These are phyloP conservation scores for Electrona antarctica DNA, from an alignment of 2,113 vertebrate species.

Conservation along the genomic window DNA sequence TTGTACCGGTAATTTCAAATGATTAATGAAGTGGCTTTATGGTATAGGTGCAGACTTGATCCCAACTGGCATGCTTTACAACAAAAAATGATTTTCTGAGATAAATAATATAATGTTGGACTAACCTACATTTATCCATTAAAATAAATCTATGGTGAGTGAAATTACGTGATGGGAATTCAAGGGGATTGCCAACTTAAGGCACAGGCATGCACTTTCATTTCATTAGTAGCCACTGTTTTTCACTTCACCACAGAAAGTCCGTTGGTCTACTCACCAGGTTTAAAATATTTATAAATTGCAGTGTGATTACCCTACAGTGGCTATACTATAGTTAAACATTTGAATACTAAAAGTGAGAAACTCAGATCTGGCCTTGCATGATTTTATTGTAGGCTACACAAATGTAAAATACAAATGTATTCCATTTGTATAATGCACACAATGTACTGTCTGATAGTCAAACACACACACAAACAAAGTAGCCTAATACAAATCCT, in stretches of 20 bases:
- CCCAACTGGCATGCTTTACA: too few relatives aligned
- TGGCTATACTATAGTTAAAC: too few relatives aligned
- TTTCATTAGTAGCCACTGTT: not conserved
- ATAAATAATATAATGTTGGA: slow-evolving; percentile 6
- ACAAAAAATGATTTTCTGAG: too few relatives aligned
- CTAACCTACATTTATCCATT: slow-evolving; percentile 45
- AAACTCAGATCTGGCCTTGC: too few relatives aligned
- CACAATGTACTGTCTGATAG: too few relatives aligned
- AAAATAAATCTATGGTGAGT: slow-evolving; percentile 11
- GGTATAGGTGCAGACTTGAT: too few relatives aligned
- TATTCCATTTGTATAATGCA: not conserved
- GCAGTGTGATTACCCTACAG: too few relatives aligned
- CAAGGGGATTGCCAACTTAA: slow-evolving; percentile 56
- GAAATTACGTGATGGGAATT: slow-evolving; percentile 55
- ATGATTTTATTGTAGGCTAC: not conserved
- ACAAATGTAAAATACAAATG: not conserved
- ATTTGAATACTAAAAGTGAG: not conserved
- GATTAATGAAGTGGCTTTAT: too few relatives aligned
- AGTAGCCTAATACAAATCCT: too few relatives aligned
- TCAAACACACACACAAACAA: too few relatives aligned
- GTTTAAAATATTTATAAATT: not conserved
- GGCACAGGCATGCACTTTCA: slow-evolving; percentile 35
- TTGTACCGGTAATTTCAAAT: too few relatives aligned
- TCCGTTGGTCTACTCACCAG: not conserved
- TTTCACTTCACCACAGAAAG: slow-evolving; percentile 13